phyloP scores from a whole-genome alignment of 2,888 invertebrate species.

The Alcis repandata region DNA sequence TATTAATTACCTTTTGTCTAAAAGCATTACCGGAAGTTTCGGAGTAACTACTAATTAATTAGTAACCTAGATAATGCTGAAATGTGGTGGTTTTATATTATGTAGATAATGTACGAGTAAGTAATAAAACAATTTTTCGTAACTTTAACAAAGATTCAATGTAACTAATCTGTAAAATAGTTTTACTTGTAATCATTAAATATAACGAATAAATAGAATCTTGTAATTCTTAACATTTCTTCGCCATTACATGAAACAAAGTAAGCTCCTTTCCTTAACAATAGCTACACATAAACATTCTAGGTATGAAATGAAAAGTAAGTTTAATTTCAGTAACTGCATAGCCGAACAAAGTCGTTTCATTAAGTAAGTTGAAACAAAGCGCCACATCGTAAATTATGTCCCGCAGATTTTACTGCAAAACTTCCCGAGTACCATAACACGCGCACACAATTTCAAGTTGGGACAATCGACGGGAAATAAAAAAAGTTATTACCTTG shows the following conservation, averaged over 20 bases:
- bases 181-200: too few relatives aligned
- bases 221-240: background rate
- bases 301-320: slow-evolving; percentile 34
- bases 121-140: too few relatives aligned
- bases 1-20: background rate
- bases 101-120: too few relatives aligned
- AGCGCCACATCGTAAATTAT: slow-evolving; percentile 45
- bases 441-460: slow-evolving; percentile 45
- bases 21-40: too few relatives aligned
- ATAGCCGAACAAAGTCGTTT: slow-evolving; percentile 36
- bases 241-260: background rate
- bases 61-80: too few relatives aligned
- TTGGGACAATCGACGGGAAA: slow-evolving; percentile 44
- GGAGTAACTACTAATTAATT: too few relatives aligned
- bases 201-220: background rate
- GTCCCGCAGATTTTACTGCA: slow-evolving; percentile 42
- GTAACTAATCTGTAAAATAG: too few relatives aligned
- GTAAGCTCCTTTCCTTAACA: slow-evolving; percentile 10
- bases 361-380: slow-evolving; percentile 42
- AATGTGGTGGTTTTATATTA: too few relatives aligned
- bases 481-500: slow-evolving; percentile 47
- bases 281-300: slow-evolving; percentile 6
- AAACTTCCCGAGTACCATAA: slow-evolving; percentile 44
- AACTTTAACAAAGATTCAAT: too few relatives aligned
- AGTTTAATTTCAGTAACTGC: slow-evolving; percentile 29